These are phyloP conservation scores for Rhorus exstirpatorius DNA, from an alignment of 2,888 invertebrate genomes.

Conservation along the genomic window DNA sequence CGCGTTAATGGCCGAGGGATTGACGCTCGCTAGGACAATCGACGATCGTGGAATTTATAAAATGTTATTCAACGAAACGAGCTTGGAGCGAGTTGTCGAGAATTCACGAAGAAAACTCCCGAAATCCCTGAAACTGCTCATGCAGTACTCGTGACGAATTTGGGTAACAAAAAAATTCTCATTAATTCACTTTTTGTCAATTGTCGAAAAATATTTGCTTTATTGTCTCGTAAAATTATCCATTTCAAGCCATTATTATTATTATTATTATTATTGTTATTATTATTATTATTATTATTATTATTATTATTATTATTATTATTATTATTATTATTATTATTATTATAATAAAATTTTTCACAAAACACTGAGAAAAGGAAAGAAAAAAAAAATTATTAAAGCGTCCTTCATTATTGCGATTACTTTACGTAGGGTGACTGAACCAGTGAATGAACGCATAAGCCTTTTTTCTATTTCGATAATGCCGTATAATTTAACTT, in stretches of 20 bases:
- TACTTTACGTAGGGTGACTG: no score
- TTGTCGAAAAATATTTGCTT: constrained; percentile 23
- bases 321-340: neutral
- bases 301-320: neutral
- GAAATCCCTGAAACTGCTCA: constrained; percentile 66
- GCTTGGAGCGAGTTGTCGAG: constrained; percentile 64
- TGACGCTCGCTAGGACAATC: constrained; percentile 56
- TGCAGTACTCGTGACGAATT: constrained; percentile 57
- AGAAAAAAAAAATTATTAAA: neutral
- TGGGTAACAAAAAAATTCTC: neutral
- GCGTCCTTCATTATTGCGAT: no score
- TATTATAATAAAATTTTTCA: neutral
- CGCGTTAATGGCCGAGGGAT: constrained; percentile 55
- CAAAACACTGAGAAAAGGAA: constrained; percentile 2
- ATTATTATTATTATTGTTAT: neutral
- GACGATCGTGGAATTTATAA: constrained; percentile 61
- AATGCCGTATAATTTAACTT: no score
- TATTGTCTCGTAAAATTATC: constrained; percentile 32
- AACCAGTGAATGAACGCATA: no score
- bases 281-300: neutral
- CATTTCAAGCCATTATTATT: neutral
- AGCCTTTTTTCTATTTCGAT: no score
- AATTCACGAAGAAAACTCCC: constrained; percentile 69
- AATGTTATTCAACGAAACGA: constrained; percentile 41
- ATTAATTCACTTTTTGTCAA: neutral